Percentiles rank a stretch among this genome's conserved stretches.
These are phyloP conservation scores for Argyra leucocephala DNA, from an alignment of 2,888 invertebrate genomes.

Conservation along the genomic window DNA sequence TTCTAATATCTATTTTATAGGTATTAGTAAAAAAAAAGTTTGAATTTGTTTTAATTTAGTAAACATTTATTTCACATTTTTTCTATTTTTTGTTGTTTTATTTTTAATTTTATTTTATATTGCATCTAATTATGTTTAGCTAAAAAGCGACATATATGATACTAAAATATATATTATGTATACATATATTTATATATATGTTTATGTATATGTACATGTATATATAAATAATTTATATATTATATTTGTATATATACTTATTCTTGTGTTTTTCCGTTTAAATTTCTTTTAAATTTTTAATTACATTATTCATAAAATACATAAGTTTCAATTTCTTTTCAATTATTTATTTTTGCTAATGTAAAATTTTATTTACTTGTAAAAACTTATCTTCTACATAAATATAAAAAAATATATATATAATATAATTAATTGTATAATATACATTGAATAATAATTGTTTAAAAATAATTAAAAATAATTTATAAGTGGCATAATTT, in stretches of 20 bases:
- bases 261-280: too few relatives aligned
- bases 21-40: too few relatives aligned
- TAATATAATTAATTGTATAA: too few relatives aligned
- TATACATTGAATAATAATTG: too few relatives aligned
- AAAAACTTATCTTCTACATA: not conserved
- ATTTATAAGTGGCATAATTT: too few relatives aligned
- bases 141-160: not conserved
- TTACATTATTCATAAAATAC: conserved; percentile 1
- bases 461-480: too few relatives aligned
- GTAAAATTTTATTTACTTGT: not conserved
- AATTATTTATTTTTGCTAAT: not conserved
- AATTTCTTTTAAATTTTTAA: not conserved
- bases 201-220: not conserved
- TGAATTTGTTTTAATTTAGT: not conserved
- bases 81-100: not conserved
- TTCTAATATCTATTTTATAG: too few relatives aligned
- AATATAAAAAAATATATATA: not conserved
- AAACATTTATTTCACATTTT: not conserved
- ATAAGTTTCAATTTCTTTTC: not conserved
- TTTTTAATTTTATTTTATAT: not conserved
- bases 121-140: not conserved
- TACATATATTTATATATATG: too few relatives aligned
- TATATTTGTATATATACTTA: too few relatives aligned
- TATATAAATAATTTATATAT: not conserved
- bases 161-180: not conserved